phyloP scores from a whole-genome alignment of 2,888 invertebrate genomes.

The Synanthedon formicaeformis region DNA sequence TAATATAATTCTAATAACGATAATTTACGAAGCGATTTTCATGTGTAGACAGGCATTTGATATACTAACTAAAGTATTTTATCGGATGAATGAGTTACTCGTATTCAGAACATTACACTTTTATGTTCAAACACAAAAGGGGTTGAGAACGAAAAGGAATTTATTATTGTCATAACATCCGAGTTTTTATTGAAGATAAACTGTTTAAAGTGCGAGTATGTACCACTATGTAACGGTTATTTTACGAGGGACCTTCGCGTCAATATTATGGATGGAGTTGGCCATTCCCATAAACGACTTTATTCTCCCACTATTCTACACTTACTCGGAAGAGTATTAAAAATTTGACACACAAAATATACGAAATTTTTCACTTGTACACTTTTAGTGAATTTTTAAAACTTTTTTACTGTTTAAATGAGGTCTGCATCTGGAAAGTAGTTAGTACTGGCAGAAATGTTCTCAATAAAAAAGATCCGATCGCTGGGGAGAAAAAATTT shows the following conservation, averaged over 20 bases:
- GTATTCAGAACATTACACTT: slow-evolving; percentile 29
- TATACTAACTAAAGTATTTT: neutral
- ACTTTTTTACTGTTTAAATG: too few relatives aligned
- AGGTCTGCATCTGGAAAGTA: too few relatives aligned
- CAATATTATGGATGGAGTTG: slow-evolving; percentile 6
- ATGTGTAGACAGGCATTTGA: neutral
- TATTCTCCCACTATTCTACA: slow-evolving; percentile 2
- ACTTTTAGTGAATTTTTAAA: too few relatives aligned
- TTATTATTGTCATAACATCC: slow-evolving; percentile 36
- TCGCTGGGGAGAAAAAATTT: too few relatives aligned
- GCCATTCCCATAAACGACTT: slow-evolving; percentile 10
- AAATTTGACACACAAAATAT: too few relatives aligned
- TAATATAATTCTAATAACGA: too few relatives aligned
- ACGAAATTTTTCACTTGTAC: too few relatives aligned
- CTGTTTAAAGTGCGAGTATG: slow-evolving; percentile 28
- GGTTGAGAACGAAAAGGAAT: slow-evolving; percentile 24
- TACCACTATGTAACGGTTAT: slow-evolving; percentile 8
- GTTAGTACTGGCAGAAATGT: too few relatives aligned
- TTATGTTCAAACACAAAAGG: slow-evolving; percentile 22
- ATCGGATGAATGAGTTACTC: slow-evolving; percentile 9
- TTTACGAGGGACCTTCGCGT: slow-evolving; percentile 8
- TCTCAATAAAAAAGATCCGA: too few relatives aligned
- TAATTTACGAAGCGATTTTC: too few relatives aligned
- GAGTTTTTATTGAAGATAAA: slow-evolving; percentile 37
- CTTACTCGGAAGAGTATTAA: too few relatives aligned